Conservation (phyloP, 2,888 invertebrate genomes). For the Platycheirus rosarum region DNA sequence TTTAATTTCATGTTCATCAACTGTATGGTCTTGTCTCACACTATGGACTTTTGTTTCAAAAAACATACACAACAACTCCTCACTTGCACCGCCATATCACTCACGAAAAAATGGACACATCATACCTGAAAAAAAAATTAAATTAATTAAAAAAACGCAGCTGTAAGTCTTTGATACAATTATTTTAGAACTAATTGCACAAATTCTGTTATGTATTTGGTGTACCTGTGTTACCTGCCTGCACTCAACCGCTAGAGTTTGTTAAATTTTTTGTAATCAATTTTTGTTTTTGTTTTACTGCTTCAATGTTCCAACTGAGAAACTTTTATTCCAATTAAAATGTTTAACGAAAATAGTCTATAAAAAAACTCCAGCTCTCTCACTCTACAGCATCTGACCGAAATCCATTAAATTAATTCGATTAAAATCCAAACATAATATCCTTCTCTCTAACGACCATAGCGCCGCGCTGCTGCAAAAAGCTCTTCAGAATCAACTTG, state of each 20-base stretch:
- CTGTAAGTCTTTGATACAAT: conserved; percentile 57
- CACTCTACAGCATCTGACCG: conserved; percentile 37
- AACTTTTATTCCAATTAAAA: conserved; percentile 67
- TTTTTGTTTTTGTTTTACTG: conserved; percentile 26
- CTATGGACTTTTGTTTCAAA: conserved; percentile 24
- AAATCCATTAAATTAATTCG: conserved; percentile 73
- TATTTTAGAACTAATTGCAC: conserved; percentile 26
- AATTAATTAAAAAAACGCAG: conserved; percentile 27
- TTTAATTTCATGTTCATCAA: conserved; percentile 66
- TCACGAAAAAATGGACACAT: conserved; percentile 44
- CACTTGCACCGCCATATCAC: conserved; percentile 36
- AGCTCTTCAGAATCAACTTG: conserved; percentile 43
- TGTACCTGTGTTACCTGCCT: conserved; percentile 19
- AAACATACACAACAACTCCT: conserved; percentile 28
- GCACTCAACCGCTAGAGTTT: conserved; percentile 29
- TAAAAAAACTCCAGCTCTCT: conserved; percentile 2
- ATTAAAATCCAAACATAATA: conserved; percentile 43
- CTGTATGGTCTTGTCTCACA: conserved; percentile 41
- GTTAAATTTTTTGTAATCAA: conserved; percentile 34
- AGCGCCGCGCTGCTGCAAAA: background rate
- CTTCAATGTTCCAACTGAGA: conserved; percentile 57
- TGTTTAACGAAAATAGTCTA: background rate
- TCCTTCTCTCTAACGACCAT: conserved; percentile 2
- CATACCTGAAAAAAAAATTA: conserved; percentile 34
- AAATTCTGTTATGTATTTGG: conserved; percentile 16